Conservation (phyloP, 2,113 vertebrate genomes). For the Pelecanus crispus region DNA sequence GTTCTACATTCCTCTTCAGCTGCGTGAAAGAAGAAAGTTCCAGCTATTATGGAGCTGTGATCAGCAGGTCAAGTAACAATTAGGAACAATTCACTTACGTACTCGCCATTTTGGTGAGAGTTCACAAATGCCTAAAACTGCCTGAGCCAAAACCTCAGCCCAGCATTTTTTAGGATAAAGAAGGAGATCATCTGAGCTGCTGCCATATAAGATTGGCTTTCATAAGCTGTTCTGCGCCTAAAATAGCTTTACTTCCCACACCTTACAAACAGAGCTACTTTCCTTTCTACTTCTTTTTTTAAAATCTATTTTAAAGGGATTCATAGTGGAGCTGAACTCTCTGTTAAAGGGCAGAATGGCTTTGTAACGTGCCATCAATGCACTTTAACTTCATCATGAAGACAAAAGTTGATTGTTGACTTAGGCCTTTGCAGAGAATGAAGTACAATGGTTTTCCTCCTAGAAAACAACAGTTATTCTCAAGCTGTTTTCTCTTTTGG, state of each 20-base stretch:
- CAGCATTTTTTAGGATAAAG: conserved; percentile 23
- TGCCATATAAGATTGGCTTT: conserved; percentile 35
- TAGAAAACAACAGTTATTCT: not conserved
- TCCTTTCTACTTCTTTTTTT: not conserved
- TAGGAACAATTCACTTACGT: not conserved
- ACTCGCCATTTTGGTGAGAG: not conserved
- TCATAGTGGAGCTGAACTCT: not conserved
- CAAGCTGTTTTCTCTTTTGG: not conserved
- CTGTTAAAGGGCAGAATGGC: not conserved
- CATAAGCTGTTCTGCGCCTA: conserved; percentile 24
- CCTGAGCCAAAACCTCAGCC: conserved; percentile 21
- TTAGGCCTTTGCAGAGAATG: not conserved
- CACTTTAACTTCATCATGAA: not conserved
- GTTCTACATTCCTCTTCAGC: not conserved
- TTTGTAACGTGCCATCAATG: not conserved
- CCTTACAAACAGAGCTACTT: conserved; percentile 26
- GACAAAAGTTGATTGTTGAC: not conserved
- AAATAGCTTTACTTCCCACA: conserved; percentile 43
- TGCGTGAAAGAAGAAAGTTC: not conserved
- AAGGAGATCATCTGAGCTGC: conserved; percentile 14
- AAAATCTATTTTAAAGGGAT: conserved; percentile 5
- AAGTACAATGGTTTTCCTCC: not conserved
- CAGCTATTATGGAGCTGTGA: not conserved
- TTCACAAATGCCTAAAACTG: not conserved
- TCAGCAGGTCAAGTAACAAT: not conserved